Percentiles rank a stretch among this genome's conserved stretches.
These are phyloP conservation scores for Ciona savignyi DNA, from an alignment of 23 tunicate species.

Conservation along the genomic window DNA sequence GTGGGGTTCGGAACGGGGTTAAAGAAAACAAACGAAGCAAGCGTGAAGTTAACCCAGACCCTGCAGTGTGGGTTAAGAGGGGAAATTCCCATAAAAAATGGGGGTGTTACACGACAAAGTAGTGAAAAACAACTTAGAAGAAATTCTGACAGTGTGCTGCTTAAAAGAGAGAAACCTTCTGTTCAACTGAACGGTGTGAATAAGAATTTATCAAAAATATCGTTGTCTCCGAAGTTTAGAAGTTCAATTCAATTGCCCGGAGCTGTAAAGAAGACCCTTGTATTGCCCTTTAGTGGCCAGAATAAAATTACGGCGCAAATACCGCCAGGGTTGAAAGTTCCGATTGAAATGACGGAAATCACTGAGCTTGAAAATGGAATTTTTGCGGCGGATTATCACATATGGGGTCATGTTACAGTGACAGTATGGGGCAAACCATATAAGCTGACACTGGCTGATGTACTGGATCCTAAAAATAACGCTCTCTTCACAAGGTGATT, in stretches of 20 bases:
- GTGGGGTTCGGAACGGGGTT: neutral
- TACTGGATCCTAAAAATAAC: slow-evolving; percentile 45
- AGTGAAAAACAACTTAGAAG: no score
- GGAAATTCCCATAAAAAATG: no score
- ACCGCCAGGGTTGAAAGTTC: slow-evolving; percentile 13
- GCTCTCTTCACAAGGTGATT: slow-evolving; percentile 24
- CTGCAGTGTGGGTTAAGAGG: neutral
- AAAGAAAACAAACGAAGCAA: neutral
- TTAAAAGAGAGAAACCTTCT: neutral
- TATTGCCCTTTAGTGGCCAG: neutral
- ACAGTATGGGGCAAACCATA: slow-evolving; percentile 65
- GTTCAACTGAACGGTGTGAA: neutral
- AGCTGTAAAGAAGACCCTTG: neutral
- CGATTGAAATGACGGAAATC: slow-evolving; percentile 19
- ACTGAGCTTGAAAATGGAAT: slow-evolving; percentile 26
- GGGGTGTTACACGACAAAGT: neutral
- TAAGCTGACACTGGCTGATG: slow-evolving; percentile 24
- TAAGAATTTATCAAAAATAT: slow-evolving; percentile 17
- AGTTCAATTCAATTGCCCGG: neutral
- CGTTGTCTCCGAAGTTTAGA: slow-evolving; percentile 32
- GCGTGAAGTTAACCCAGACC: neutral
- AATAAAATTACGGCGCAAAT: slow-evolving; percentile 1
- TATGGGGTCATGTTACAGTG: slow-evolving; percentile 43
- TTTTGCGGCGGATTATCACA: slow-evolving; percentile 22
- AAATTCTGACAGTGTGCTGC: neutral